A percentile compares a stretch with the other conserved stretches of the same genome.
Evolutionary conservation across 1,140 invertebrate genomes (phyloP).

Genomic region (Camponotus floridanus): DNA sequence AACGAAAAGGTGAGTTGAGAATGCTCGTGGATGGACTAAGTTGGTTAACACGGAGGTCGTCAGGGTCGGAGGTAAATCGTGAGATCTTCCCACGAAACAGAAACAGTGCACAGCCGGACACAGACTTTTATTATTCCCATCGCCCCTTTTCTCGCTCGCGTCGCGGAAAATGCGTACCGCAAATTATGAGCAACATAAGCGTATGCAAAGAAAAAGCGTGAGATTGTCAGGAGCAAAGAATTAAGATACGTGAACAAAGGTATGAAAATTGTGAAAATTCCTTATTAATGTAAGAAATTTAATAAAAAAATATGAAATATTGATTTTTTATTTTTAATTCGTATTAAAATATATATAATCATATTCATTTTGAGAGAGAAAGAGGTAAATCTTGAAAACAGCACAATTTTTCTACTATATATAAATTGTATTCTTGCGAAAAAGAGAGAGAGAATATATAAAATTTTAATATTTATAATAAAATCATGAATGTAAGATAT

Average conservation of each 20-base stretch:
- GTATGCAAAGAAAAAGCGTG: slow-evolving; percentile 47
- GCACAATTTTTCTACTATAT: neutral
- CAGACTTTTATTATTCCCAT: slow-evolving; percentile 61
- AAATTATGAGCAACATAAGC: slow-evolving; percentile 2
- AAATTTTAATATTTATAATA: neutral
- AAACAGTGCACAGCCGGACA: slow-evolving; percentile 49
- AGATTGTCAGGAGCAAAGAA: slow-evolving; percentile 26
- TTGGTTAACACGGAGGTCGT: slow-evolving; percentile 79
- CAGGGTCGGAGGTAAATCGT: slow-evolving; percentile 82
- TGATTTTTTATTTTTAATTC: too few species aligned
- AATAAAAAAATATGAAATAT: too few species aligned
- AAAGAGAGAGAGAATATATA: neutral
- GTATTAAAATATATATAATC: neutral
- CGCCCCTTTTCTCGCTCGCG: slow-evolving; percentile 43
- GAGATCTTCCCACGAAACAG: slow-evolving; percentile 82
- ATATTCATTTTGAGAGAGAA: too few species aligned
- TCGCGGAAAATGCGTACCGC: slow-evolving; percentile 54
- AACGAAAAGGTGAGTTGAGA: slow-evolving; percentile 75
- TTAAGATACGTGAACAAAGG: slow-evolving; percentile 27
- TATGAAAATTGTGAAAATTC: slow-evolving; percentile 8
- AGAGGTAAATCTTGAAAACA: too few species aligned
- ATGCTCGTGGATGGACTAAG: slow-evolving; percentile 67
- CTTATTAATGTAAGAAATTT: neutral
- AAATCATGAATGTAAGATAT: too few species aligned
- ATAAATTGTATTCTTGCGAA: neutral